phyloP scores from a whole-genome alignment of 2,797 vertebrate genomes.

The Lophius americanus region DNA sequence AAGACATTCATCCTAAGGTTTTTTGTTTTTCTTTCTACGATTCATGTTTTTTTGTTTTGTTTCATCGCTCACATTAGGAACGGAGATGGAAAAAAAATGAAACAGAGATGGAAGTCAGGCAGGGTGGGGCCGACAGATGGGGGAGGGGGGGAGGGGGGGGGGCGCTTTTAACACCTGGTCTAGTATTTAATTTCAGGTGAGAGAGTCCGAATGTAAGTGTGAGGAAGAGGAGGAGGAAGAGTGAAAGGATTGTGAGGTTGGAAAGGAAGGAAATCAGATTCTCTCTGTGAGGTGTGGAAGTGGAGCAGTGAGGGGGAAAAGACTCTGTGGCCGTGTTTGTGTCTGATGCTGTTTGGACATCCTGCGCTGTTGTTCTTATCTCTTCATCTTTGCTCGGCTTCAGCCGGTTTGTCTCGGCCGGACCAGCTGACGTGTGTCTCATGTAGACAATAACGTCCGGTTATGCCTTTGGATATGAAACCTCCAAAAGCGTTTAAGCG shows the following conservation, averaged over 20 bases:
- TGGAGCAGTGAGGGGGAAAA: slow-evolving; percentile 26
- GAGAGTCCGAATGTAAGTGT: slow-evolving; percentile 59
- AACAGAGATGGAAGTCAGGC: slow-evolving; percentile 41
- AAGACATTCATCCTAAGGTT: background rate
- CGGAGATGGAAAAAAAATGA: slow-evolving; percentile 28
- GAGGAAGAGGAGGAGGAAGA: slow-evolving; percentile 40
- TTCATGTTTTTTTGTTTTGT: slow-evolving; percentile 16
- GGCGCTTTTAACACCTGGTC: slow-evolving; percentile 70
- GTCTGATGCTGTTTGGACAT: slow-evolving; percentile 43
- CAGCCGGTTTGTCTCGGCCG: slow-evolving; percentile 33
- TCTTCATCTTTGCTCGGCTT: slow-evolving; percentile 47
- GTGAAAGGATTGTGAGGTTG: slow-evolving; percentile 26
- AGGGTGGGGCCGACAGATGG: slow-evolving; percentile 78
- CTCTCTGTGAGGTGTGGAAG: slow-evolving; percentile 46
- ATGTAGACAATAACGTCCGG: slow-evolving; percentile 30
- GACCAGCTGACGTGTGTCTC: slow-evolving; percentile 32
- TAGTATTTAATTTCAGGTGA: slow-evolving; percentile 84
- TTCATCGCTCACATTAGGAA: slow-evolving; percentile 43
- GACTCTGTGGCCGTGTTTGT: slow-evolving; percentile 13
- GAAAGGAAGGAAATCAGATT: slow-evolving; percentile 19
- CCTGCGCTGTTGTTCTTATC: slow-evolving; percentile 54
- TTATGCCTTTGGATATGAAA: slow-evolving; percentile 19
- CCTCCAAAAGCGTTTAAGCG: slow-evolving; percentile 1
- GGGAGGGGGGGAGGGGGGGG: slow-evolving; percentile 51
- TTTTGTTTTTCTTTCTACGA: background rate